phyloP scores from a whole-genome alignment of 2,113 vertebrate genomes.

The Tetrax tetrax region DNA sequence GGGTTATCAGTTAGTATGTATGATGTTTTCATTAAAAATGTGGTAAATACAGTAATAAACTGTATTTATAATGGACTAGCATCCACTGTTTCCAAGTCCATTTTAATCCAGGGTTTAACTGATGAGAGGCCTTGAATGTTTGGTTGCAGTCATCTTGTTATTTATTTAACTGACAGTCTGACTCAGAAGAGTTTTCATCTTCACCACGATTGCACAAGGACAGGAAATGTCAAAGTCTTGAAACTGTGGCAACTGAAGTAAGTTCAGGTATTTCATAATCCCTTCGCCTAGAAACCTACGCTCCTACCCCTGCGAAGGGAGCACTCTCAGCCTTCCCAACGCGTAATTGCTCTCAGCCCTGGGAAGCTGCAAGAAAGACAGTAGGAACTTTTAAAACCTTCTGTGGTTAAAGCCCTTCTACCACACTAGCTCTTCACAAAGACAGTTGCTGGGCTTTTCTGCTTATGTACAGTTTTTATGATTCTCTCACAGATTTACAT shows the following conservation, averaged over 20 bases:
- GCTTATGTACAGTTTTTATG: neutral
- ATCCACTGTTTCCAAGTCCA: neutral
- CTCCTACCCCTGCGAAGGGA: neutral
- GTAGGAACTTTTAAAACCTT: neutral
- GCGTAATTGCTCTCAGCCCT: neutral
- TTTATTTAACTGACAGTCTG: neutral
- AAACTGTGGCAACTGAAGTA: neutral
- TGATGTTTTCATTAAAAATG: neutral
- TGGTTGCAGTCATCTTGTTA: slow-evolving; percentile 3
- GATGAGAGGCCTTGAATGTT: neutral
- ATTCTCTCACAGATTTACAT: neutral
- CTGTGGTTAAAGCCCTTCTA: neutral
- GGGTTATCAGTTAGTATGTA: neutral
- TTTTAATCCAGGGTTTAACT: slow-evolving; percentile 28
- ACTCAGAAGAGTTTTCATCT: neutral
- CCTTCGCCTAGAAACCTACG: neutral
- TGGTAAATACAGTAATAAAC: neutral
- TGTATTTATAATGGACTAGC: neutral
- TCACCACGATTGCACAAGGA: neutral
- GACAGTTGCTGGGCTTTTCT: neutral
- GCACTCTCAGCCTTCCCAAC: neutral
- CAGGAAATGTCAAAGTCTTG: neutral
- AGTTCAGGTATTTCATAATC: slow-evolving; percentile 38
- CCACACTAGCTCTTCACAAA: neutral
- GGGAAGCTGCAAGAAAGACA: neutral